Percentiles rank a stretch among this genome's conserved stretches.
Evolutionary conservation across 2,113 vertebrate species (phyloP).

Genomic region (Rhinolophus sinicus): DNA sequence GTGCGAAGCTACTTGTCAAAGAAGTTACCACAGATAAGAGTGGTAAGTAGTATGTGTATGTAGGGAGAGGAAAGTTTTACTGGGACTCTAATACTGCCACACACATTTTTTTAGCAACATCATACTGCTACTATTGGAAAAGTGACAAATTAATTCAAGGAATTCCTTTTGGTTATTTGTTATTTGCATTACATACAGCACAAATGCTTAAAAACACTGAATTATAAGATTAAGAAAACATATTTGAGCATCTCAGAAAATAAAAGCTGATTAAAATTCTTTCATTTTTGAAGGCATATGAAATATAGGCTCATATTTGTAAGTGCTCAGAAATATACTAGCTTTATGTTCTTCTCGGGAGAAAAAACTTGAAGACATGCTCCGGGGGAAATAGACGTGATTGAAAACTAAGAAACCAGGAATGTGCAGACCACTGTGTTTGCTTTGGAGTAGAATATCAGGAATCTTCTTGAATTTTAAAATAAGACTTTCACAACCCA

Average conservation of each 20-base stretch:
- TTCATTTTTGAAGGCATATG: not conserved
- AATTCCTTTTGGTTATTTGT: not conserved
- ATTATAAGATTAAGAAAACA: not conserved
- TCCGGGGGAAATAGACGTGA: not conserved
- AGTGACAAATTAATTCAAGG: not conserved
- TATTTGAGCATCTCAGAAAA: not conserved
- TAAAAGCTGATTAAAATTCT: not conserved
- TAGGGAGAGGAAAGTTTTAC: not conserved
- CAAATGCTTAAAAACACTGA: not conserved
- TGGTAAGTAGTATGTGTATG: not conserved
- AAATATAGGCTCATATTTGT: not conserved
- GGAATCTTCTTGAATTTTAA: not conserved
- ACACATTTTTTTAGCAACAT: not conserved
- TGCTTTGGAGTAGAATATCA: not conserved
- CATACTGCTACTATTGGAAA: not conserved
- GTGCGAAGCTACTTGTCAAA: not conserved
- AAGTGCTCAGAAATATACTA: not conserved
- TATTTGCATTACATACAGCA: not conserved
- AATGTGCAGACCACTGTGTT: not conserved
- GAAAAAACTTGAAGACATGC: not conserved
- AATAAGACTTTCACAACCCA: not conserved
- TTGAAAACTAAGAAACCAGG: not conserved
- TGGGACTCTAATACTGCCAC: not conserved
- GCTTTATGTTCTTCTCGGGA: not conserved
- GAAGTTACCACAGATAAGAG: not conserved